Conservation (phyloP, 1,140 invertebrate genomes). For the Pseudomyrmex concolor region DNA sequence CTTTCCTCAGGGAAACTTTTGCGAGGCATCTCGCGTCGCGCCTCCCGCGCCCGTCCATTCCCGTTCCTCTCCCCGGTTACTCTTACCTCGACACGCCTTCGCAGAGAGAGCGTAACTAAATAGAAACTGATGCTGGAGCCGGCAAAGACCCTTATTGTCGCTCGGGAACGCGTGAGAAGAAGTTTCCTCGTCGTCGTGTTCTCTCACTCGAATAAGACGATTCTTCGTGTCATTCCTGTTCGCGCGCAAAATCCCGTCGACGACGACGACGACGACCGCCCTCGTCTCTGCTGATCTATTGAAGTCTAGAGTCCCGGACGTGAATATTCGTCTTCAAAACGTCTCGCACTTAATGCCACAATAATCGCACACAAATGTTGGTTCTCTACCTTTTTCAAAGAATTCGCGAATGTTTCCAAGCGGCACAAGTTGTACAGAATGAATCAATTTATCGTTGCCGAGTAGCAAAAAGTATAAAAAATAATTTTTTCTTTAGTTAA, state of each 20-base stretch:
- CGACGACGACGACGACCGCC: slow-evolving; percentile 25
- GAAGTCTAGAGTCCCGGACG: slow-evolving; percentile 4
- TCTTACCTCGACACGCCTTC: slow-evolving; percentile 73
- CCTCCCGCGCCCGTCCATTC: not conserved
- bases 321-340: slow-evolving; percentile 14
- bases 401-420: not conserved
- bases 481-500: not conserved
- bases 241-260: slow-evolving; percentile 65
- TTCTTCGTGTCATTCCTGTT: slow-evolving; percentile 79
- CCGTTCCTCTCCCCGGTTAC: slow-evolving; percentile 63
- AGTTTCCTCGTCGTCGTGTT: slow-evolving; percentile 75
- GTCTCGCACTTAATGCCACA: slow-evolving; percentile 24
- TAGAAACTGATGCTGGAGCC: slow-evolving; percentile 76
- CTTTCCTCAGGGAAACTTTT: slow-evolving; percentile 71
- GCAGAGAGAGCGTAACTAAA: slow-evolving; percentile 78
- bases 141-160: slow-evolving; percentile 78
- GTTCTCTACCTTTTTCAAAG: not conserved
- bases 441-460: not conserved
- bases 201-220: slow-evolving; percentile 80
- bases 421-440: not conserved
- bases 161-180: slow-evolving; percentile 74
- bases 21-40: slow-evolving; percentile 66
- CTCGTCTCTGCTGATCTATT: slow-evolving; percentile 47
- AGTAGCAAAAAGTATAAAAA: too few relatives aligned
- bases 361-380: slow-evolving; percentile 16